These are phyloP conservation scores for Tricholaema leucomelas DNA, from an alignment of 2,113 vertebrate genomes.

Conservation along the genomic window DNA sequence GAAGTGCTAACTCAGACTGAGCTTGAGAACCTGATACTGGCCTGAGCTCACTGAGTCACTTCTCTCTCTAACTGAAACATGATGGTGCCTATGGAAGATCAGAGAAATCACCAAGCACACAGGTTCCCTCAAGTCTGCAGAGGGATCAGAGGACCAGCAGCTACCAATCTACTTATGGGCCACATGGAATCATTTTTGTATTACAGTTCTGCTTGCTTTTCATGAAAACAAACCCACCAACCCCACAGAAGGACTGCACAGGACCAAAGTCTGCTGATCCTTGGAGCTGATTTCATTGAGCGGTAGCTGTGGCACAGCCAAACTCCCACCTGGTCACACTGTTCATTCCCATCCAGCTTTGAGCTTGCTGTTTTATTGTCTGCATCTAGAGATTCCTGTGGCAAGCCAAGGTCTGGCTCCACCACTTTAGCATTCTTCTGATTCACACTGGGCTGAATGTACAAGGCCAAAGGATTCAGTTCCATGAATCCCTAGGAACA, in stretches of 20 bases:
- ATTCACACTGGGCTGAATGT: constrained; percentile 66
- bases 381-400: constrained; percentile 19
- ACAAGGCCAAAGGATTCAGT: constrained; percentile 80
- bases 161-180: not conserved
- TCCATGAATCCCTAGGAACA: constrained; percentile 75
- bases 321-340: constrained; percentile 16
- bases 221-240: not conserved
- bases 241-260: not conserved
- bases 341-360: not conserved
- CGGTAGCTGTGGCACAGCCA: not conserved
- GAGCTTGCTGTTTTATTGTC: not conserved
- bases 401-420: not conserved
- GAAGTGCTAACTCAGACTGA: too few species aligned
- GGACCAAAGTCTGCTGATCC: not conserved
- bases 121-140: not conserved
- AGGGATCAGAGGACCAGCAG: not conserved
- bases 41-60: not conserved
- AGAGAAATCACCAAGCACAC: not conserved
- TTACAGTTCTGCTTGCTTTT: not conserved
- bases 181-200: not conserved
- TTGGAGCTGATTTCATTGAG: not conserved
- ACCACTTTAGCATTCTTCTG: not conserved
- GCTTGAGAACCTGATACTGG: not conserved
- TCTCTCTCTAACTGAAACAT: not conserved
- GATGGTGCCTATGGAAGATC: not conserved